Evolutionary conservation across 2,888 invertebrate genomes (phyloP), one percentile per base, ranked within the genome.

Genomic region (Lasioglossum figueresi): DNA sequence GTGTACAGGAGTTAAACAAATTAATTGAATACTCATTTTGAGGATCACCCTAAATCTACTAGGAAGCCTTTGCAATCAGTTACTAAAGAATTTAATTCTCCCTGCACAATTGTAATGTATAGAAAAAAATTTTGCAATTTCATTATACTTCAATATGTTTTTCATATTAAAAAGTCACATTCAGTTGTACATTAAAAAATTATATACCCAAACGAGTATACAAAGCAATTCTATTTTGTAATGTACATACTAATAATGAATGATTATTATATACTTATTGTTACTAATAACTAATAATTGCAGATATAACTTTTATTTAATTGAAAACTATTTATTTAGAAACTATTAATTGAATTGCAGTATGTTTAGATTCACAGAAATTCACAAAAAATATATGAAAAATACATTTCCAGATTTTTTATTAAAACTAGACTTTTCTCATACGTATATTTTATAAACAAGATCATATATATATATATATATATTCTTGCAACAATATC

Each of bases 21-120:
- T 76, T 73, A 79, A 79, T 27, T 56, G 63, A 68, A 40, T 73
- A 68, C 43, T 40, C 6, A 79, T 52, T 45, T 52, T 23, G 23
- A 40, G n/a, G 70, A 70, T n/a, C 56, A 19, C 37, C 45, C 37
- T 73, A 56, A 66, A 43, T n/a, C 43, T 70, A 82, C 19, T 56
- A 74, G 23, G n/a, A 70, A 48, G 66, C 40, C 23, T 66, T 59
- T 40, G 40, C 37, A 68, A 40, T 45, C 12, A 71, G 23, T 76
- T 63, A 80, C n/a, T 48, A 16, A n/a, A 10, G 34, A 10, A 23
- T 37, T 23, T 37, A 37, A 23, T 37, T 6, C 37, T 23, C 37
- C 34, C 23, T 68, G 3, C 10, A 37, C 34, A 68, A 68, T 68
- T 68, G 19, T 37, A 23, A 23, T 19, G 34, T 66, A 66, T 66